A percentile compares a stretch with the other conserved stretches of the same genome.
These are phyloP conservation scores for Varanus komodoensis DNA, from an alignment of 2,113 vertebrate species.

Conservation along the genomic window DNA sequence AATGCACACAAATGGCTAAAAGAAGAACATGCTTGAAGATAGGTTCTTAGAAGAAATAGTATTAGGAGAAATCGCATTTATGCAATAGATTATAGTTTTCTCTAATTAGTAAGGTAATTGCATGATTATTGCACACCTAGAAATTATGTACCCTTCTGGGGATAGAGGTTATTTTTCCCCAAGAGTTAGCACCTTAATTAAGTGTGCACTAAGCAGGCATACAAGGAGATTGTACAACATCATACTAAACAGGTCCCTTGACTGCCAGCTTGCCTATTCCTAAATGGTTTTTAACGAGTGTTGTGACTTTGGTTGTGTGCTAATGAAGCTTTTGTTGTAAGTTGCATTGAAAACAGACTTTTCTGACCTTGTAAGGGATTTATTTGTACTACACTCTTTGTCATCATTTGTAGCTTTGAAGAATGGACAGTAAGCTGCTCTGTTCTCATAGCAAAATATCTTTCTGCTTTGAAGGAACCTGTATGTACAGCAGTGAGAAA, in stretches of 20 bases:
- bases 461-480: slow-evolving; percentile 45
- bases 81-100: slow-evolving; percentile 47
- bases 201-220: slow-evolving; percentile 41
- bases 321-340: slow-evolving; percentile 64
- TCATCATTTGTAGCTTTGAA: slow-evolving; percentile 24
- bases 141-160: slow-evolving; percentile 55
- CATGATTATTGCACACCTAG: slow-evolving; percentile 64
- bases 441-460: slow-evolving; percentile 63
- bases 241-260: slow-evolving; percentile 51
- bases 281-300: slow-evolving; percentile 43
- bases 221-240: slow-evolving; percentile 42
- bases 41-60: not conserved
- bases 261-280: slow-evolving; percentile 37
- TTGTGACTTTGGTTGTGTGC: slow-evolving; percentile 17
- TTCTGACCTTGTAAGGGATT: slow-evolving; percentile 48
- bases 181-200: slow-evolving; percentile 52
- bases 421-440: slow-evolving; percentile 50
- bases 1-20: not conserved
- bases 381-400: slow-evolving; percentile 57
- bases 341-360: slow-evolving; percentile 27
- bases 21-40: slow-evolving; percentile 29
- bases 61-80: slow-evolving; percentile 13
- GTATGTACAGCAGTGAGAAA: slow-evolving; percentile 50
- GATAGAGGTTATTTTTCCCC: slow-evolving; percentile 52
- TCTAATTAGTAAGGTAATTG: slow-evolving; percentile 68